These are phyloP conservation scores for Colinus virginianus DNA, from an alignment of 2,113 vertebrate genomes.

Conservation along the genomic window DNA sequence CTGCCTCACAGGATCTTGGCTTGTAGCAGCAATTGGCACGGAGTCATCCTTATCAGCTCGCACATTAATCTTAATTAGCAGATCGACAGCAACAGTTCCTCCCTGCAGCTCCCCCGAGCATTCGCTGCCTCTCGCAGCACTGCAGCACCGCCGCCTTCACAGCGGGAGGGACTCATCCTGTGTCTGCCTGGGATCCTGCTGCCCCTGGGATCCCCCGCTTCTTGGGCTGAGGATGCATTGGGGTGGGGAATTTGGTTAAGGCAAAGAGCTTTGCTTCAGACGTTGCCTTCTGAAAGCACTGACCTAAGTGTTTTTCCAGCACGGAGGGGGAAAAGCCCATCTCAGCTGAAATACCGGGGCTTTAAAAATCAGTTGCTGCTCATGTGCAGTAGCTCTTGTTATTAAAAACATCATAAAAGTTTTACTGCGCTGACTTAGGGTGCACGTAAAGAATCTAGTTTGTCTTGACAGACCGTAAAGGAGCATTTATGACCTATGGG, in stretches of 20 bases:
- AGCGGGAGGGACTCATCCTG: neutral
- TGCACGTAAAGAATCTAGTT: constrained; percentile 44
- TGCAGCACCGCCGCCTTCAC: accelerated
- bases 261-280: neutral
- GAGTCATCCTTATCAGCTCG: constrained; percentile 74
- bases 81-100: constrained; percentile 68
- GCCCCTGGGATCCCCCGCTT: accelerated
- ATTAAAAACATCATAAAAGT: constrained; percentile 74
- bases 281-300: neutral
- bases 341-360: constrained; percentile 36
- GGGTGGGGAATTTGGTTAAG: neutral
- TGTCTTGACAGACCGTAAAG: constrained; percentile 70
- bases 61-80: constrained; percentile 76
- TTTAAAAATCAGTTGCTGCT: constrained; percentile 60
- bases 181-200: neutral
- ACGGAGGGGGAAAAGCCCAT: neutral
- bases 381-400: constrained; percentile 65
- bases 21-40: constrained; percentile 20
- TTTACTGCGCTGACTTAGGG: constrained; percentile 69
- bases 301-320: constrained; percentile 8
- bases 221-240: neutral
- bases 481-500: constrained; percentile 63
- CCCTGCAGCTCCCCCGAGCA: constrained; percentile 51
- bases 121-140: neutral
- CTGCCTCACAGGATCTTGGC: constrained; percentile 45